A percentile compares a stretch with the other conserved stretches of the same genome.
These are phyloP conservation scores for Pyrrhia umbra DNA, from an alignment of 2,888 invertebrate genomes.

Conservation along the genomic window DNA sequence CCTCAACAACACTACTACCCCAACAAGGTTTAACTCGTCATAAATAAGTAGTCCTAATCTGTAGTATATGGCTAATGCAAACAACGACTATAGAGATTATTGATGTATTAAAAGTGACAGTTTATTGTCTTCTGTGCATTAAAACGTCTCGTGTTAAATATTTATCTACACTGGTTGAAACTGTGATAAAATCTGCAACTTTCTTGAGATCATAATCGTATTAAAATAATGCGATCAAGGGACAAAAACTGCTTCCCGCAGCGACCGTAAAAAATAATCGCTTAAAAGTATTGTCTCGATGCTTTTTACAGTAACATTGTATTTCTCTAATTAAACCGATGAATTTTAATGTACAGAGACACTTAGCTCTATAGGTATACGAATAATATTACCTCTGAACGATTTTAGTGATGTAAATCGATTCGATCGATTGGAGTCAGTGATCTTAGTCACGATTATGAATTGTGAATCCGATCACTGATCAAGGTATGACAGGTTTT, in stretches of 20 bases:
- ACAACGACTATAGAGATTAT: slow-evolving; percentile 46
- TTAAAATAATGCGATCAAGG: slow-evolving; percentile 26
- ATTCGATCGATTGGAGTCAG: slow-evolving; percentile 66
- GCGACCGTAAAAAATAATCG: slow-evolving; percentile 26
- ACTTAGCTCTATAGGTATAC: slow-evolving; percentile 60
- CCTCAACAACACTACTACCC: slow-evolving; percentile 53
- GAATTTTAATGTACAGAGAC: slow-evolving; percentile 55
- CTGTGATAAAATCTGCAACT: slow-evolving; percentile 13
- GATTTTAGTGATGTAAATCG: slow-evolving; percentile 58
- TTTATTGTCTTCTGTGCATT: slow-evolving; percentile 43
- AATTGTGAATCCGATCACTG: slow-evolving; percentile 86
- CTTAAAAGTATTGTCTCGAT: slow-evolving; percentile 5
- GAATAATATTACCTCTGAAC: slow-evolving; percentile 68
- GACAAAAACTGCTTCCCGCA: slow-evolving; percentile 19
- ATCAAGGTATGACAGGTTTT: slow-evolving; percentile 65
- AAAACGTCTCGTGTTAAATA: slow-evolving; percentile 36
- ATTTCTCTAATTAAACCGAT: slow-evolving; percentile 21
- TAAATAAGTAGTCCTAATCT: slow-evolving; percentile 40
- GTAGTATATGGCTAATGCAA: slow-evolving; percentile 34
- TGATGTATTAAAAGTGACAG: slow-evolving; percentile 26
- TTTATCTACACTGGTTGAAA: slow-evolving; percentile 20
- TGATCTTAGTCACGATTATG: slow-evolving; percentile 81
- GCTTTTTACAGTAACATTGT: neutral
- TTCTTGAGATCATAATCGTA: slow-evolving; percentile 30
- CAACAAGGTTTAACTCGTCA: slow-evolving; percentile 60